phyloP scores from a whole-genome alignment of 2,113 vertebrate genomes.

The Vireo altiloquus region DNA sequence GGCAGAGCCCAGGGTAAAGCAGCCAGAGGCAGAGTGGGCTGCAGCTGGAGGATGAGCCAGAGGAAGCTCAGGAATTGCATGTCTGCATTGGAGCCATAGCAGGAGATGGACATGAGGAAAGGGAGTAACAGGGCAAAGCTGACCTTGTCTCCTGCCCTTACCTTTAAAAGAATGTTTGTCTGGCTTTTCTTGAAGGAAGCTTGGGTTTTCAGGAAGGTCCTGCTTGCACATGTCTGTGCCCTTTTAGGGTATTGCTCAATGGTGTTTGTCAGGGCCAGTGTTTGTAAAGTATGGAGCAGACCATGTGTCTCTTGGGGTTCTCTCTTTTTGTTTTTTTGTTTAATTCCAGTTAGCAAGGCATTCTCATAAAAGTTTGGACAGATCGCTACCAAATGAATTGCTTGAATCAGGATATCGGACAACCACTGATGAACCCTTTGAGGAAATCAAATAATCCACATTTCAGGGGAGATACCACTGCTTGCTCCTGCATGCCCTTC shows the following conservation, averaged over 20 bases:
- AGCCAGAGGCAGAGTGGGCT: neutral
- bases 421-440: neutral
- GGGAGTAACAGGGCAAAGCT: neutral
- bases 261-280: neutral
- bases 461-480: neutral
- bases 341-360: neutral
- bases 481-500: neutral
- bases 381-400: neutral
- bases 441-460: neutral
- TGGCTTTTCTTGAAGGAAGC: neutral
- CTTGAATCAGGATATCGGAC: neutral
- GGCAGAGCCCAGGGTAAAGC: neutral
- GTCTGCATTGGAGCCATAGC: fast-evolving
- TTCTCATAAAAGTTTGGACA: neutral
- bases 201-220: neutral
- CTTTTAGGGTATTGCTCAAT: neutral
- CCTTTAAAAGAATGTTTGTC: neutral
- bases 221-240: neutral
- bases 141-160: neutral
- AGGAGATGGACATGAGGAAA: neutral
- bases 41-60: neutral
- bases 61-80: neutral
- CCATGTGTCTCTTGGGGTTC: neutral
- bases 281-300: neutral
- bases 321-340: neutral